Conservation (phyloP, 1,140 invertebrate species). For the Caenorhabditis brenneri region DNA sequence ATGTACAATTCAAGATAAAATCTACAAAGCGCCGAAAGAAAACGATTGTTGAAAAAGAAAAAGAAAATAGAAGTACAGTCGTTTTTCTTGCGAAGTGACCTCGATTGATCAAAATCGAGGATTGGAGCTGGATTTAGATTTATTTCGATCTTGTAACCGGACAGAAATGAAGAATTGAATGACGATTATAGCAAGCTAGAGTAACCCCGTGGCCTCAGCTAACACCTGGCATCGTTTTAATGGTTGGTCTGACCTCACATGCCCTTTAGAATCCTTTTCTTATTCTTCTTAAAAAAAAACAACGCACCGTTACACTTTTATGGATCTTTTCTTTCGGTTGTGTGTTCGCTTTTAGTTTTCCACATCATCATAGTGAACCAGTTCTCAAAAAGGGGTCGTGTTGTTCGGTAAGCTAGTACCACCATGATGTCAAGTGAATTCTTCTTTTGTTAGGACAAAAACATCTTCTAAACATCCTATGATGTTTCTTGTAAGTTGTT, state of each 20-base stretch:
- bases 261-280: background rate
- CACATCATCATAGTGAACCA: background rate
- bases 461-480: background rate
- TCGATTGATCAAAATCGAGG: background rate
- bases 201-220: background rate
- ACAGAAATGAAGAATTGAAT: background rate
- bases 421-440: background rate
- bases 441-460: background rate
- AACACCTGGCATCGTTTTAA: slow-evolving; percentile 23
- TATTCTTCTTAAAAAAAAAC: background rate
- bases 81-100: background rate
- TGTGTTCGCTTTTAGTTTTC: background rate
- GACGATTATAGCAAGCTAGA: background rate
- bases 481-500: background rate
- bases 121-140: background rate
- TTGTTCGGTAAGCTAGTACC: slow-evolving; percentile 7
- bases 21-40: background rate
- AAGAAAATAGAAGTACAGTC: background rate
- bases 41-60: background rate
- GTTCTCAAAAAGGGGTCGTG: background rate
- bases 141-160: background rate
- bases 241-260: background rate
- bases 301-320: background rate
- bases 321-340: background rate
- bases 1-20: slow-evolving; percentile 19